phyloP scores from a whole-genome alignment of 2,888 invertebrate genomes.

The Thyatira batis region DNA sequence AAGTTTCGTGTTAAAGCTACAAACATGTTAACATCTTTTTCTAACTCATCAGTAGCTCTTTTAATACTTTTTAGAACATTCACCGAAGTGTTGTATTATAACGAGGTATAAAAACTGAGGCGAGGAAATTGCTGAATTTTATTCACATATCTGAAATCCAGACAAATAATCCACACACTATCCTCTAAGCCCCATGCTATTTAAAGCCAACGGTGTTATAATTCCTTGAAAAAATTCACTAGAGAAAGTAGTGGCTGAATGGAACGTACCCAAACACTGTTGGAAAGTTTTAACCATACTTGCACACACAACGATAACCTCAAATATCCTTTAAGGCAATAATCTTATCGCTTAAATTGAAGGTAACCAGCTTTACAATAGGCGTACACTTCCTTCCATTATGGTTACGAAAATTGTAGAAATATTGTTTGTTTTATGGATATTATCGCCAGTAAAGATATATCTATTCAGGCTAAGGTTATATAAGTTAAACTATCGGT shows the following conservation, averaged over 20 bases:
- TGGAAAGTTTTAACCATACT: background rate
- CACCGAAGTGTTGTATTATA: too few relatives aligned
- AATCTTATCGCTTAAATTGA: conserved; percentile 31
- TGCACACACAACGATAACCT: background rate
- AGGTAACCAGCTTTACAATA: conserved; percentile 30
- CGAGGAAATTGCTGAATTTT: too few relatives aligned
- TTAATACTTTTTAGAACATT: background rate
- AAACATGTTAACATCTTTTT: background rate
- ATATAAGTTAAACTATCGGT: too few relatives aligned
- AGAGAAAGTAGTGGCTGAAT: too few relatives aligned
- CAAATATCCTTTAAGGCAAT: background rate
- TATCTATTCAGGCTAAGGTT: background rate
- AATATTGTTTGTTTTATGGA: conserved; percentile 9
- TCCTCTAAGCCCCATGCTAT: too few relatives aligned
- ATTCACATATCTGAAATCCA: too few relatives aligned
- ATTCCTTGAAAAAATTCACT: too few relatives aligned
- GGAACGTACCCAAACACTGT: background rate
- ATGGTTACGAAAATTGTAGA: conserved; percentile 19
- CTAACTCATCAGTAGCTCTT: background rate
- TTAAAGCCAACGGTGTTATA: too few relatives aligned
- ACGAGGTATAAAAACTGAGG: too few relatives aligned
- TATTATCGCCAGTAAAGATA: background rate
- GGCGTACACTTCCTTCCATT: conserved; percentile 24
- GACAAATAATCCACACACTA: too few relatives aligned
- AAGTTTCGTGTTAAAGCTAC: background rate